Percentiles rank a stretch among this genome's conserved stretches.
phyloP scores from a whole-genome alignment of 2,888 invertebrate species.

The Agapetus fuscipes region DNA sequence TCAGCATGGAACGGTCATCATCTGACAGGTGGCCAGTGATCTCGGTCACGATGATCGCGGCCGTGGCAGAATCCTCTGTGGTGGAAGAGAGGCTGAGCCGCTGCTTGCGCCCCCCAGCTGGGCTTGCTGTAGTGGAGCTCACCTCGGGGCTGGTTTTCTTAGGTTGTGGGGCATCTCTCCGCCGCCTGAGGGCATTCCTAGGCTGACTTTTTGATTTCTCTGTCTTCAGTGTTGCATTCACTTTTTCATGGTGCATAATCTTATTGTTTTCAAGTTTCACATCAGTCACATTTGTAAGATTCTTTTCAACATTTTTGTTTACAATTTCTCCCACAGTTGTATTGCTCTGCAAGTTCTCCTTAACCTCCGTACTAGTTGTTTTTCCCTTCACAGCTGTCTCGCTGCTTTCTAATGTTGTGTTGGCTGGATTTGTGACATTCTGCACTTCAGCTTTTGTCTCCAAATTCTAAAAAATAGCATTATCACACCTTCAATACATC shows the following conservation, averaged over 20 bases:
- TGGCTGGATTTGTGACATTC: no score
- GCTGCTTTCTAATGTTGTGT: no score
- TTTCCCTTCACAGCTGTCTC: no score
- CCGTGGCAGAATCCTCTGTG: constrained; percentile 15
- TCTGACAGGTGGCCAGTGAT: constrained; percentile 11
- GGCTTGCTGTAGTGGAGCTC: background rate
- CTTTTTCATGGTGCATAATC: constrained; percentile 3
- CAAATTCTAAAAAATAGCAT: no score
- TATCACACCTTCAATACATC: no score
- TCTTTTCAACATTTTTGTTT: no score
- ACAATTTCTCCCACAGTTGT: no score
- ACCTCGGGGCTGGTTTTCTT: constrained; percentile 2
- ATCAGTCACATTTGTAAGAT: no score
- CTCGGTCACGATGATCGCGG: constrained; percentile 14
- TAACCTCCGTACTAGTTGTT: no score
- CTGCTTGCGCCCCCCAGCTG: background rate
- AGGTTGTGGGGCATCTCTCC: background rate
- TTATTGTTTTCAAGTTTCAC: background rate
- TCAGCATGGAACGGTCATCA: constrained; percentile 4
- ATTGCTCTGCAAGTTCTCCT: no score
- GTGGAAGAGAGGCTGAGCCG: background rate
- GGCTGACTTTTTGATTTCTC: constrained; percentile 14
- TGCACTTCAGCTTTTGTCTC: no score
- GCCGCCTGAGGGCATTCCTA: constrained; percentile 16
- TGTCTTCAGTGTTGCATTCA: no score